phyloP scores from a whole-genome alignment of 2,113 vertebrate genomes.

The Hemibagrus wyckioides region DNA sequence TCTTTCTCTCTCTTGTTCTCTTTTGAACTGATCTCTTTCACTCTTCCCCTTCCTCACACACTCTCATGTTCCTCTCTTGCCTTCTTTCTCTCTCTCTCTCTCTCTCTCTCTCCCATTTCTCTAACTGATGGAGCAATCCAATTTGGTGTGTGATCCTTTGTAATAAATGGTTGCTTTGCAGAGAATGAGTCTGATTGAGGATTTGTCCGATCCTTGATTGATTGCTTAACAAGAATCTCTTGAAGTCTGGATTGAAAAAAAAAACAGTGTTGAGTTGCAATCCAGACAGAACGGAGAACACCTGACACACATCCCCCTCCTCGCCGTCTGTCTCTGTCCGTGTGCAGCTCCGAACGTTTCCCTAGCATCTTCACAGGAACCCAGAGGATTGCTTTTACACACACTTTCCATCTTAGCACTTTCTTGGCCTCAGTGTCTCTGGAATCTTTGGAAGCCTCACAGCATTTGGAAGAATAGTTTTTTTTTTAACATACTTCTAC shows the following conservation, averaged over 20 bases:
- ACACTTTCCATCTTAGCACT: too few relatives aligned
- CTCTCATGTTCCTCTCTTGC: too few relatives aligned
- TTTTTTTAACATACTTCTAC: not conserved
- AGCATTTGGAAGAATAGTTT: not conserved
- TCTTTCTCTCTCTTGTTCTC: too few relatives aligned
- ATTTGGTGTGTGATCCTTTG: conserved; percentile 65
- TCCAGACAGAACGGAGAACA: conserved; percentile 64
- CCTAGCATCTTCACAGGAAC: not conserved
- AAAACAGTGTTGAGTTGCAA: conserved; percentile 52
- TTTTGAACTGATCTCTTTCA: too few relatives aligned
- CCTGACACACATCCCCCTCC: conserved; percentile 35
- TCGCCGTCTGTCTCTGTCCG: not conserved
- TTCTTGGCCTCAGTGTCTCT: not conserved
- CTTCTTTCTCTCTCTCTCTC: too few relatives aligned
- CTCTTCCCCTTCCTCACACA: too few relatives aligned
- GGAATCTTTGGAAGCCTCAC: not conserved
- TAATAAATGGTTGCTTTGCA: conserved; percentile 69
- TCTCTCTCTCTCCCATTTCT: not conserved
- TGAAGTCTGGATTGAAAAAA: conserved; percentile 65
- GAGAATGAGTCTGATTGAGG: conserved; percentile 73
- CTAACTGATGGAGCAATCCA: conserved; percentile 60
- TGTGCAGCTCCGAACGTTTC: not conserved
- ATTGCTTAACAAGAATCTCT: conserved; percentile 73
- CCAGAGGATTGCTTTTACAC: not conserved
- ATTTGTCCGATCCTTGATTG: conserved; percentile 74